Percentiles rank a stretch among this genome's conserved stretches.
Conservation (phyloP, 2,888 invertebrate species). For the Melieria omissa region DNA sequence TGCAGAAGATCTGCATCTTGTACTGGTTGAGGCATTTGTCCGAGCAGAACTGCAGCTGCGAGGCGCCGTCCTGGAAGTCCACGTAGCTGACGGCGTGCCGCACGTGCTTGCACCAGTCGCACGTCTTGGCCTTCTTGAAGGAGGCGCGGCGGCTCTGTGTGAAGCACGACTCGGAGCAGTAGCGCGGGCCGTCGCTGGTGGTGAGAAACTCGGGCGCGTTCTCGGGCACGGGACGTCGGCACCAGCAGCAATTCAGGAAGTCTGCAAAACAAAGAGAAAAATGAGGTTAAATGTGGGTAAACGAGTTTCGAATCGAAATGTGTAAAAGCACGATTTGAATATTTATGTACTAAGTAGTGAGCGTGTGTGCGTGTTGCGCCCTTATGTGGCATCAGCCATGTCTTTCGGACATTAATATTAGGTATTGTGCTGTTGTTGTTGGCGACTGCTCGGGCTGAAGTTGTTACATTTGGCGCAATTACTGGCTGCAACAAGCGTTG, state of each 20-base stretch:
- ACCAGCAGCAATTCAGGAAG: constrained; percentile 79
- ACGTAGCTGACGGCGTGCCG: constrained; percentile 91
- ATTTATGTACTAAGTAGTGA: too few species aligned
- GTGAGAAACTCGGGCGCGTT: constrained; percentile 69
- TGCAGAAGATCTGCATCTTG: constrained; percentile 97
- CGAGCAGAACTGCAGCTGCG: constrained; percentile 90
- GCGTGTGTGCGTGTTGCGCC: too few species aligned
- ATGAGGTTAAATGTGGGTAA: constrained; percentile 2
- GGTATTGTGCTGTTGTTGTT: too few species aligned
- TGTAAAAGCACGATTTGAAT: too few species aligned
- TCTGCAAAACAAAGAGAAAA: constrained; percentile 62
- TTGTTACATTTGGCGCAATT: too few species aligned
- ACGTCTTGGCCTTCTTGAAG: constrained; percentile 90
- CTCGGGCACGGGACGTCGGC: constrained; percentile 74
- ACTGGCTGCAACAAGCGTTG: too few species aligned
- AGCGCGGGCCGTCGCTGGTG: constrained; percentile 66
- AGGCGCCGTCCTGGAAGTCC: constrained; percentile 91
- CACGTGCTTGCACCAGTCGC: constrained; percentile 93
- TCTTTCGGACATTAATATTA: too few species aligned
- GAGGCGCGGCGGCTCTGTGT: constrained; percentile 88
- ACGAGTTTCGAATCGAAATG: background rate
- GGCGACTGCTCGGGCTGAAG: too few species aligned
- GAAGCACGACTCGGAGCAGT: constrained; percentile 91
- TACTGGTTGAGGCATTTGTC: constrained; percentile 95
- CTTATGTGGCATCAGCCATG: too few species aligned